Conservation (phyloP, 1,140 invertebrate genomes). For the Achroia grisella region DNA sequence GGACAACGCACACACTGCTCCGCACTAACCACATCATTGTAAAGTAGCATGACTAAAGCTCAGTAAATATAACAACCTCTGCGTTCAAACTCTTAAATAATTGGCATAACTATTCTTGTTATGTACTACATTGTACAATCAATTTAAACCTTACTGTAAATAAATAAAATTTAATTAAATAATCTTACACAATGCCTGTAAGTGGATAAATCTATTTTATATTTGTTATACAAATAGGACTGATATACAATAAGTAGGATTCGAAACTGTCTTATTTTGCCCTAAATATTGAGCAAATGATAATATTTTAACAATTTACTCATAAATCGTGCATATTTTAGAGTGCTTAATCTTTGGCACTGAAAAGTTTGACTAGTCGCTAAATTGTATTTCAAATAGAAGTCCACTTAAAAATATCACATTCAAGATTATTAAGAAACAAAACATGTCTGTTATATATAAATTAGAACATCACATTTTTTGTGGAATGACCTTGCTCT, state of each 20-base stretch:
- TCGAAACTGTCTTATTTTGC: too few species aligned
- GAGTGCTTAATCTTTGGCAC: constrained; percentile 51
- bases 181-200: background rate
- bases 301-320: constrained; percentile 24
- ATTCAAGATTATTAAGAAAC: constrained; percentile 33
- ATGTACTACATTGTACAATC: too few species aligned
- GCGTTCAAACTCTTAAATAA: too few species aligned
- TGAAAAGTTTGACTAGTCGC: constrained; percentile 42
- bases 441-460: constrained; percentile 17
- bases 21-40: too few species aligned
- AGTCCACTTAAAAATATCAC: constrained; percentile 42
- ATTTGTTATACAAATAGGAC: background rate
- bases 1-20: too few species aligned
- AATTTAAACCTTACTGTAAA: too few species aligned
- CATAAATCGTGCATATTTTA: constrained; percentile 23
- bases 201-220: background rate
- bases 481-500: constrained; percentile 20
- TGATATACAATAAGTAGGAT: background rate
- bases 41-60: too few species aligned
- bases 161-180: too few species aligned
- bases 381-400: constrained; percentile 25
- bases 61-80: too few species aligned
- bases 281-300: constrained; percentile 15
- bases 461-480: constrained; percentile 34
- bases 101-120: too few species aligned